Evolutionary conservation across 2,888 invertebrate genomes (phyloP), one percentile per base, ranked within the genome.

Genomic region (Cynaeus angustus): DNA sequence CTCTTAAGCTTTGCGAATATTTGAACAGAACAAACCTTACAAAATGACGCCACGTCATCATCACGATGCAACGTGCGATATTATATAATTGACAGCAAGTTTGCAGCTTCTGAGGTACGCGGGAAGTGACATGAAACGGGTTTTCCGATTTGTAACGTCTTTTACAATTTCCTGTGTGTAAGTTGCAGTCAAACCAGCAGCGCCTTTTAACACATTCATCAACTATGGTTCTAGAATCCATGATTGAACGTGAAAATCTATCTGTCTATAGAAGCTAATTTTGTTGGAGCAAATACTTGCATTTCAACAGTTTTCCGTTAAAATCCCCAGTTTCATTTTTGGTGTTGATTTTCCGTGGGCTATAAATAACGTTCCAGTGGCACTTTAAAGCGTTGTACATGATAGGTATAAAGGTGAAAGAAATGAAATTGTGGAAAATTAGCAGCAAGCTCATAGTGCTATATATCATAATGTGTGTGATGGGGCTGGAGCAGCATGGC

Each of bases 31-130:
- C 59, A 45, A 59, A 45, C 45, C 21, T 26, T 13, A 33, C 10
- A 7, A 59, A 30, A 59, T 30, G 59, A 33, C 43, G 59, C 45
- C 43, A 59, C 59, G 43, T 56, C 56, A 62, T 62, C 62, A 52
- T 62, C 62, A 16, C 13, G 28, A 62, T 62, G 62, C 62, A 62
- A 41, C 38, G 50, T 52, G 41, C 62, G 62, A 62, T 62, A 62
- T 38, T 52, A 13, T 50, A 28, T 62, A 62, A 62, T 62, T 62
- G 62, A 62, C 62, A 62, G 62, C 62, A 41, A 52, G 41, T 50
- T 62, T 33, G 21, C 43, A 12, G 13, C 58, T 33, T 62, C 50
- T 48, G 46, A 37, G 45, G 50, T 50, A 50, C 62, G 33, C 46
- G 10, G 21, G 21, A 50, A 48, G 41, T 62, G 62, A 62, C 62